Evolutionary conservation across 2,888 invertebrate species (phyloP), one percentile per base, ranked within the genome.

Genomic region (Chalcis sispes): DNA sequence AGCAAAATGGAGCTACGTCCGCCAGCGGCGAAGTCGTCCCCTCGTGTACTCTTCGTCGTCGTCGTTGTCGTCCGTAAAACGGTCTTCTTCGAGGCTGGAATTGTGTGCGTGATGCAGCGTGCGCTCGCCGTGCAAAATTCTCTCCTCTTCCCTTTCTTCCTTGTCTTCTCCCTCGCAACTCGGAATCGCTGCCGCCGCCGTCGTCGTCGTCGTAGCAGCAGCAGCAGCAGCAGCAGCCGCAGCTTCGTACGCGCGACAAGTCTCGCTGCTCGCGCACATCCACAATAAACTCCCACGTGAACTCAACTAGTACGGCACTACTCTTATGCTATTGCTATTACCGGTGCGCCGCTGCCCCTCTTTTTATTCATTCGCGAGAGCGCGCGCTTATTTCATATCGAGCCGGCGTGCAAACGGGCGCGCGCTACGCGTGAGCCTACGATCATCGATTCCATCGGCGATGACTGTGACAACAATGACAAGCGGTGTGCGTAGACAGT

Each of bases 1-100:
- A 66, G 75, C 46, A 71, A 71, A 71, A 66, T 65, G 71, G 61
- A 70, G 59, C 67, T 54, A 46, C 72, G 25, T 5, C 27, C 20
- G 40, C 0, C 52, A 48, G 15, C 29, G 18, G 18, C 27, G 48
- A 59, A n/a, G 23, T 50, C 42, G 40, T 5, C 18, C 13, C 23
- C 69, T 10, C 61, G 27, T 59, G 7, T 48, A 27, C 52, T 20
- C 13, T 15, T 8, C 18, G 40, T 32, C 42, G 58, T 52, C 66
- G 65, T 15, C 50, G 52, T 50, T 32, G 36, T 54, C 66, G 61
- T 62, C 36, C 36, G 59, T 32, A 20, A n/a, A 20, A 10, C 59
- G 58, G 36, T 36, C 10, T 29, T 2, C 46, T 46, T 2, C 18
- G 29, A 15, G 10, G 62, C 42, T n/a, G n/a, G n/a, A n/a, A 3